Conservation (phyloP, 1,140 invertebrate genomes). For the Sarcophaga bullata region DNA sequence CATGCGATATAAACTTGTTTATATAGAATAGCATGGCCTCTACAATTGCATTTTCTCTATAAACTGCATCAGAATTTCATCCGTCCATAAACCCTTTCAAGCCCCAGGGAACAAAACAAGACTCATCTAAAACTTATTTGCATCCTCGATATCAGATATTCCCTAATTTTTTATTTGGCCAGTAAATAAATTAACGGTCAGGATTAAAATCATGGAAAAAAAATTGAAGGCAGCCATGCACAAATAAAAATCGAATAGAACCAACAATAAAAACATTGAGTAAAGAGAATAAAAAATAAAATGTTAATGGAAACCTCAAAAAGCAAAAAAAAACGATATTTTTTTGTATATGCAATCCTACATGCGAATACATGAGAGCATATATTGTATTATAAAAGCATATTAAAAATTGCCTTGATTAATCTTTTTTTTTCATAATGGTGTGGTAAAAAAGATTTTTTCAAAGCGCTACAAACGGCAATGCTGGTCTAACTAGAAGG, state of each 20-base stretch:
- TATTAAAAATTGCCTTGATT: conserved; percentile 7
- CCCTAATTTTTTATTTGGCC: too few relatives aligned
- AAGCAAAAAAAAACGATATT: neutral
- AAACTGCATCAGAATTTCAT: too few relatives aligned
- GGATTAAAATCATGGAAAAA: neutral
- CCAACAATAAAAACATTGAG: neutral
- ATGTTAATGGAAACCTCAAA: conserved; percentile 21
- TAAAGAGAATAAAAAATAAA: neutral
- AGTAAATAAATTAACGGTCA: too few relatives aligned
- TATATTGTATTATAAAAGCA: neutral
- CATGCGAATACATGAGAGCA: neutral
- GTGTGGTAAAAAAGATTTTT: neutral
- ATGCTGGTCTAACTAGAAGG: neutral
- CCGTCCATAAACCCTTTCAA: too few relatives aligned
- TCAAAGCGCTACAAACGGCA: neutral
- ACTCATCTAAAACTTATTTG: too few relatives aligned
- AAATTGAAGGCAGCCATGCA: neutral
- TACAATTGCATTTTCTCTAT: too few relatives aligned
- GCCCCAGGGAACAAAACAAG: too few relatives aligned
- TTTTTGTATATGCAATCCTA: neutral
- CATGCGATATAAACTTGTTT: too few relatives aligned
- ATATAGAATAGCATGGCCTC: too few relatives aligned
- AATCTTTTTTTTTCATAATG: neutral
- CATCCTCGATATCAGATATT: too few relatives aligned
- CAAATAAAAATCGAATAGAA: neutral